Evolutionary conservation across 2,113 vertebrate genomes (phyloP), one percentile per base, ranked within the genome.

Genomic region (Gymnocephalus cernua): DNA sequence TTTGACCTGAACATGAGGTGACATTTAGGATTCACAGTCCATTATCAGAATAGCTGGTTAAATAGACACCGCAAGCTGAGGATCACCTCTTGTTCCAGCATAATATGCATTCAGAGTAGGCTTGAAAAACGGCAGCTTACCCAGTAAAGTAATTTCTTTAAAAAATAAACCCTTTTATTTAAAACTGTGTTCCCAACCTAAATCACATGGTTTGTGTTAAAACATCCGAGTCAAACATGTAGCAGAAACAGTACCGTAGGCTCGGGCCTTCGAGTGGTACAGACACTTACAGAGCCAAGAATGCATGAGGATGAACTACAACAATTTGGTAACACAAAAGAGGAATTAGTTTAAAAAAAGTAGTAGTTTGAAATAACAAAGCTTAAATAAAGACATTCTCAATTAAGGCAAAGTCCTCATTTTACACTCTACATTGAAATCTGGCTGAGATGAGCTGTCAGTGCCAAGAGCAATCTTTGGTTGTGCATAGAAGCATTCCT

Each of bases 11-110:
- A 76, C 15, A 71, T 38, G 48, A 82, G 35, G 44, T 72, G 27
- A 70, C n/a, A 45, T 44, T 68, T 74, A 67, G 14, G 14, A 82
- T 83, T 89, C 84, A 89, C 83, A 83, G 89, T 91, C 23, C 14
- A 56, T 74, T 50, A 47, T 63, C 27, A 59, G 1, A 79, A 66
- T 16, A 80, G 54, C 41, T 74, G 66, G 47, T 85, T 53, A 32
- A 84, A 87, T 16, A 82, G 32, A 82, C 80, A 70, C 38, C 5
- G 13, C 32, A 50, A 70, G 57, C 54, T 84, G 44, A 80, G 59
- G 14, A 57, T 72, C 47, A 54, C 6, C 7, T 69, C 53, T 82
- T 67, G 82, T 47, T 84, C 89, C 86, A 91, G 89, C 91, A 91
- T 77, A 5, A 51, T 79, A 63, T 87, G 41, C 47, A 83, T 85